A percentile compares a stretch with the other conserved stretches of the same genome.
Conservation (phyloP, 2,113 vertebrate species). For the Hemichromis elongatus region DNA sequence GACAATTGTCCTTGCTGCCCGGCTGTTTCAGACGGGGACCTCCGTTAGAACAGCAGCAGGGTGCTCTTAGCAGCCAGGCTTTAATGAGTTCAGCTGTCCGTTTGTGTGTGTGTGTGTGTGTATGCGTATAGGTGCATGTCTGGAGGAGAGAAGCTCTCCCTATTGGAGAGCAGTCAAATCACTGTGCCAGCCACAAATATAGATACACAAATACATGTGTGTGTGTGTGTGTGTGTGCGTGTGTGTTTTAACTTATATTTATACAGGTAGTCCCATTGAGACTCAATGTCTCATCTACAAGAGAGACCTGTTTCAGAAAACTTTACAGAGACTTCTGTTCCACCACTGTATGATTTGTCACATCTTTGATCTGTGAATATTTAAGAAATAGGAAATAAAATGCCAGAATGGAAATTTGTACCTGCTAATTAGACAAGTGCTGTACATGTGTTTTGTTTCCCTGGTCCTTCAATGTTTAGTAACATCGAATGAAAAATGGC, state of each 20-base stretch:
- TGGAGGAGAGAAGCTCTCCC: background rate
- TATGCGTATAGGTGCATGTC: background rate
- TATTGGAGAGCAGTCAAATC: conserved; percentile 13
- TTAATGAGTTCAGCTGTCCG: conserved; percentile 37
- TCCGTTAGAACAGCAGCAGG: conserved; percentile 26
- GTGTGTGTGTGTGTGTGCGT: background rate
- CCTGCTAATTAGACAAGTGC: background rate
- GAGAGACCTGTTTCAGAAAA: background rate
- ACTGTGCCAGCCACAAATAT: background rate
- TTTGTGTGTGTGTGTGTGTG: background rate
- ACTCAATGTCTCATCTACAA: background rate
- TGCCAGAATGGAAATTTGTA: background rate
- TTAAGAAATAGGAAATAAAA: background rate
- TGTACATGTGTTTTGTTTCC: background rate
- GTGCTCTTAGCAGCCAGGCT: background rate
- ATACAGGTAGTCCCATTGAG: background rate
- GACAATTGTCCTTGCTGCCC: conserved; percentile 56
- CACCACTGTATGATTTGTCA: background rate
- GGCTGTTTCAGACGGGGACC: conserved; percentile 24
- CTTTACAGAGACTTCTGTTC: background rate
- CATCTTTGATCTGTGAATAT: background rate
- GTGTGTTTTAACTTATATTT: background rate
- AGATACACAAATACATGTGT: background rate
- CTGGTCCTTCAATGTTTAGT: background rate
- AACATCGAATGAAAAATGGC: background rate